Evolutionary conservation across 1,140 invertebrate species (phyloP).

Genomic region (Wiebesia pumilae): DNA sequence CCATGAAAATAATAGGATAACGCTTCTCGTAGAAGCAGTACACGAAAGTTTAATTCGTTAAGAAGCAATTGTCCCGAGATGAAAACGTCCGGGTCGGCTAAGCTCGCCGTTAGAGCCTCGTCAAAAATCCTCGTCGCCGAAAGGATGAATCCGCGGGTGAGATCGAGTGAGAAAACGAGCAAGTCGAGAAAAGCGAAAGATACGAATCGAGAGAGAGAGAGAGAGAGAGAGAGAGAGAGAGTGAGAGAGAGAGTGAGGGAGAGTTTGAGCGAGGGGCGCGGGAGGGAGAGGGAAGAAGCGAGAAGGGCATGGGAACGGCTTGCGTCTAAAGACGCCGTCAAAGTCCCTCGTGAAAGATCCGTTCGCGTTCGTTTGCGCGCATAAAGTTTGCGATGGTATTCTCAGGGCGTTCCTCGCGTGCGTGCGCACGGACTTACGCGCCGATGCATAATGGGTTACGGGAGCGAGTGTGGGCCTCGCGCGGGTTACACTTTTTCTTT

Average conservation of each 20-base stretch:
- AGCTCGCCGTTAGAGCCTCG: neutral
- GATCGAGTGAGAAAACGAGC: neutral
- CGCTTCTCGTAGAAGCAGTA: neutral
- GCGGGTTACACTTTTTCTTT: constrained; percentile 20
- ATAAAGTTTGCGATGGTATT: constrained; percentile 55
- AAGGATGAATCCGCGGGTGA: neutral
- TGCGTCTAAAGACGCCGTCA: constrained; percentile 47
- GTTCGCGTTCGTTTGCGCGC: constrained; percentile 54
- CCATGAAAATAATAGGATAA: too few species aligned
- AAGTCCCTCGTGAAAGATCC: neutral
- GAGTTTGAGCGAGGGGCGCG: neutral
- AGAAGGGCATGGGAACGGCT: constrained; percentile 30
- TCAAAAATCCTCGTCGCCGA: neutral
- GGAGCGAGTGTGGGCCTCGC: neutral
- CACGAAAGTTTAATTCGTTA: neutral
- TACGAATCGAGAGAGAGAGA: too few species aligned
- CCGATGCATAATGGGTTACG: constrained; percentile 57
- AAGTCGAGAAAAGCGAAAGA: neutral
- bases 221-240: neutral
- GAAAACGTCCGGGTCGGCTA: neutral
- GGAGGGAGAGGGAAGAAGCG: constrained; percentile 21
- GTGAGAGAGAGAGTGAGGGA: neutral
- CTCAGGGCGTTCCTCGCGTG: constrained; percentile 30
- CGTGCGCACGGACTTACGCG: constrained; percentile 43
- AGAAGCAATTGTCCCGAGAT: neutral